Base-by-base conservation (phyloP, 1,140 invertebrate species). In the Eurosta solidaginis region DNA sequence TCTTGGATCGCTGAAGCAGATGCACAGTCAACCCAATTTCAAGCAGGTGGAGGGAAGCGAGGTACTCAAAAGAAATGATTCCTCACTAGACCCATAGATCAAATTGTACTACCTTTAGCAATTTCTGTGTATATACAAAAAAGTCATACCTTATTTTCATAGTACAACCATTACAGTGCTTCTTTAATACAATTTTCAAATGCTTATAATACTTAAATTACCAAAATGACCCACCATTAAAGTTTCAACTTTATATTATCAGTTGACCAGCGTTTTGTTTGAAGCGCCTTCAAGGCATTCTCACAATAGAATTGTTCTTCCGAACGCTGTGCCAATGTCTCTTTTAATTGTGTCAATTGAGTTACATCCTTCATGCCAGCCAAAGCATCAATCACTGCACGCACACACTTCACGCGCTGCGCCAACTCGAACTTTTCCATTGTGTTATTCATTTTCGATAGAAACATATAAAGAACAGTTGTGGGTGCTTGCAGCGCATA, bases 241-340 rank as follows among this genome's bases (percentile, higher is more conserved):
- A 86, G 75, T 47, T 86, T 86, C 0, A 86, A 79, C 78, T 86
- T 86, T 9, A 86, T 86, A 75, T 82, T 86, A 75, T 87, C 85
- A 6, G 85, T 85, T 27, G 85, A 84, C 86, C 85, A 87, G n/a
- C 85, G 84, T 75, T 87, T 87, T 78, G 82, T 86, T 79, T 87
- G 85, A 7, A 85, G 75, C 9, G 68, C 29, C 68, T 86, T 87
- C 0, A 88, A 47, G 0, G 85, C 84, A 42, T 88, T 88, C 52
- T 88, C 87, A 68, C 86, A 87, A 63, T 88, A 88, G 63, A 87
- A 86, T 50, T 83, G 80, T 74, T 86, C 86, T 68, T 88, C 86
- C 44, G 82, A 85, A 20, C 85, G 78, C 9, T 84, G 82, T 1
- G 83, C 77, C 14, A 88, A 52, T 14, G 83, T 78, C 3, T 85